Conservation (phyloP, 2,888 invertebrate species). For the Petrolisthes manimaculis region DNA sequence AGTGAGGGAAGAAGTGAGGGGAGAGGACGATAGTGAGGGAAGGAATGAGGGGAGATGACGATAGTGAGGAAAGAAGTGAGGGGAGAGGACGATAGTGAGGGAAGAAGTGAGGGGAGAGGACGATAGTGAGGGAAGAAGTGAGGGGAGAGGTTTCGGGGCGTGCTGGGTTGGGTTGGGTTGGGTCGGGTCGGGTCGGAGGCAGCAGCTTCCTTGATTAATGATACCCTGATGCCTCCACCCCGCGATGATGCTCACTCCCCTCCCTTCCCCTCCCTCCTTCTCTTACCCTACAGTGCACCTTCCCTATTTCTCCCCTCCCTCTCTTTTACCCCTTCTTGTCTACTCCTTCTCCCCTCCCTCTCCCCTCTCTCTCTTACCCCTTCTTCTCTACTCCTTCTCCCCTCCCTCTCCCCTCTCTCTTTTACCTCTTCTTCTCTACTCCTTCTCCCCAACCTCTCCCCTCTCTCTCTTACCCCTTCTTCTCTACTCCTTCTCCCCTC, state of each 20-base stretch:
- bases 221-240: neutral
- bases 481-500: no score
- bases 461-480: neutral
- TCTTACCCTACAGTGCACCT: neutral
- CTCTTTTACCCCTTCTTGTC: neutral
- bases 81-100: constrained; percentile 29
- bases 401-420: neutral
- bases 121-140: neutral
- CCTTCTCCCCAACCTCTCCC: neutral
- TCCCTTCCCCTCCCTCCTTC: neutral
- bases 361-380: neutral
- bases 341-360: neutral
- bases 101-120: constrained; percentile 9
- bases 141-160: constrained; percentile 1
- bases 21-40: neutral
- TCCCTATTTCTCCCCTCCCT: neutral
- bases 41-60: neutral
- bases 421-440: neutral
- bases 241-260: neutral
- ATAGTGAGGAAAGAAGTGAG: constrained; percentile 8
- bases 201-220: constrained; percentile 13
- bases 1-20: neutral
- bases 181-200: neutral
- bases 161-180: neutral
- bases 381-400: neutral